Evolutionary conservation across 2,113 vertebrate genomes (phyloP).

Genomic region (Haplochromis vanheusdeni): DNA sequence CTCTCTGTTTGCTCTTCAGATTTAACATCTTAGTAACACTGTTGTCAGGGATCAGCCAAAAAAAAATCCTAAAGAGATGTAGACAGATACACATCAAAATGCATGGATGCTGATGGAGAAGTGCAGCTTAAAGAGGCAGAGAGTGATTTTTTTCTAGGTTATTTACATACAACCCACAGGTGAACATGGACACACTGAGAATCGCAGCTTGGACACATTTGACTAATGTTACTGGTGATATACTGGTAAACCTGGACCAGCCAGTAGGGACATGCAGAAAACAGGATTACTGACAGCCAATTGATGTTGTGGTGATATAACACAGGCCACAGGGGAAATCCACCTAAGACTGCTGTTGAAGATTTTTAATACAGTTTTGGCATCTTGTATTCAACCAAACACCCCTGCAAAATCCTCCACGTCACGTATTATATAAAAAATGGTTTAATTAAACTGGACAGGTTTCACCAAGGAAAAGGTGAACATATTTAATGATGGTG

Average conservation of each 20-base stretch:
- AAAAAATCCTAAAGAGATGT: constrained; percentile 15
- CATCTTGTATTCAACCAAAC: background rate
- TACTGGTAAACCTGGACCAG: background rate
- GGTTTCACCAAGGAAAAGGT: background rate
- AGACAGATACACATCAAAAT: background rate
- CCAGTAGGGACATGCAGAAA: background rate
- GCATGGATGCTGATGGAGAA: background rate
- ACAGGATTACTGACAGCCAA: background rate
- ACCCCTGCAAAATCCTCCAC: background rate
- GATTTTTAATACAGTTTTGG: background rate
- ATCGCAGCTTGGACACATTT: background rate
- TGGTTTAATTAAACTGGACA: background rate
- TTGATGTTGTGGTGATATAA: background rate
- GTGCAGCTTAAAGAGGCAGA: background rate
- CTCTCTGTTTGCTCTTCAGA: constrained; percentile 20
- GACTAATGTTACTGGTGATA: constrained; percentile 1
- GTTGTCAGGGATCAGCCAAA: constrained; percentile 18
- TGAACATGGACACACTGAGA: background rate
- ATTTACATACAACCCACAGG: background rate
- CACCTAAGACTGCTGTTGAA: background rate
- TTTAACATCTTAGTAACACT: constrained; percentile 25
- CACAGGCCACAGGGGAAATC: background rate
- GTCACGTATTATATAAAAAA: background rate
- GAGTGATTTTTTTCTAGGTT: background rate
- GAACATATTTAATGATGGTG: background rate